A percentile compares a stretch with the other conserved stretches of the same genome.
These are phyloP conservation scores for Dicerorhinus sumatrensis DNA, from an alignment of 2,113 vertebrate species.

Conservation along the genomic window DNA sequence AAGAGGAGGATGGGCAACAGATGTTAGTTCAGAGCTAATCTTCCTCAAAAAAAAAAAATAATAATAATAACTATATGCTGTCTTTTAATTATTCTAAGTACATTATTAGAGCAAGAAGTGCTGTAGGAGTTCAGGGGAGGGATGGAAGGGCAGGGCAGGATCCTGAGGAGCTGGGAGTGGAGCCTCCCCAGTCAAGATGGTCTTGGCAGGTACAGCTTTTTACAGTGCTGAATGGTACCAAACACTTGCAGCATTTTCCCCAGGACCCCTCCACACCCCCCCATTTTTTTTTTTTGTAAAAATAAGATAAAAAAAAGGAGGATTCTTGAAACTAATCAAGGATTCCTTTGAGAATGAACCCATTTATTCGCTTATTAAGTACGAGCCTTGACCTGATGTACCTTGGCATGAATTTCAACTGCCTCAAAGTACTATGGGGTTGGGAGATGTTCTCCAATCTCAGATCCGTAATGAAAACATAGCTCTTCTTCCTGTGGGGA, in stretches of 20 bases:
- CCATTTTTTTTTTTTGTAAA: neutral
- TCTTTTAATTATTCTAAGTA: neutral
- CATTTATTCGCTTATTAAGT: neutral
- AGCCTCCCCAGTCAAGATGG: fast-evolving
- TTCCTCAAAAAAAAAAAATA: too few species aligned
- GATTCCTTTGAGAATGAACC: neutral
- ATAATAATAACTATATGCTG: neutral
- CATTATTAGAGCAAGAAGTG: neutral
- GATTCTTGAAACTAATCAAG: neutral
- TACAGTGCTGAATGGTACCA: neutral
- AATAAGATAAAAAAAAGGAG: neutral
- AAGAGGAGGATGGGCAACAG: too few species aligned
- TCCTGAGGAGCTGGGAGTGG: fast-evolving
- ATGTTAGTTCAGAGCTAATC: too few species aligned
- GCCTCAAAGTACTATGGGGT: neutral
- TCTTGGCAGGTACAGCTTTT: fast-evolving
- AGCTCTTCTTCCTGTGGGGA: neutral
- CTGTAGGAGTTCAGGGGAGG: fast-evolving
- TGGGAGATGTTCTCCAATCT: fast-evolving
- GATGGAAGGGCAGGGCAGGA: neutral
- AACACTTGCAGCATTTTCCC: neutral
- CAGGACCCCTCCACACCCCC: neutral
- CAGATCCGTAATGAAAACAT: fast-evolving
- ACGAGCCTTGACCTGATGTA: neutral
- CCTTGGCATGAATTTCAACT: neutral